Base-by-base conservation (phyloP, 2,113 vertebrate genomes). In the Ondatra zibethicus region DNA sequence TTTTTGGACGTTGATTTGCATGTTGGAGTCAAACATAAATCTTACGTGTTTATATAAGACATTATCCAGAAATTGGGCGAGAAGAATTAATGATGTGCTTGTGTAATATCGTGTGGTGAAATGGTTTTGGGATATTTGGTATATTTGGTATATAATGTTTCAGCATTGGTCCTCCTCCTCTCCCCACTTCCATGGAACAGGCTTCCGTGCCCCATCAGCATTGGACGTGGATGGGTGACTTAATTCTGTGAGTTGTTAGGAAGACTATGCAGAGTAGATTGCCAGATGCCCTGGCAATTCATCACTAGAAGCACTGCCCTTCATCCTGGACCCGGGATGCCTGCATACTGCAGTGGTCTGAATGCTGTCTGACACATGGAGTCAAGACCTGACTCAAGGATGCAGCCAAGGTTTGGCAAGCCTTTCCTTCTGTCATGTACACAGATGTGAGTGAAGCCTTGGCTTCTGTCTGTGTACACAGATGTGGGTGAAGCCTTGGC, bases 61-160 rank as follows among this genome's bases (percentile, higher is more conserved):
- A 78, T 82, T 70, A 78, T 11, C 17, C 21, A 52, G 52, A 91
- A 78, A 61, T 5, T 5, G 75, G 77, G 39, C 12, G 90, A 88
- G 61, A 95, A 87, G 76, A 88, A 77, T 82, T 72, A 94, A 82
- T 36, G 25, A 78, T 42, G 45, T 65, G 16, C 42, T 89, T 70
- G 31, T 27, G 6, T 63, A 45, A 52, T 55, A 52, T 63, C 45
- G 9, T 63, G 5, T 63, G 78, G 47, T 33, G 31, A 89, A 93
- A 92, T 36, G 0, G 55, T 33, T 95, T 87, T 33, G 73, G 61
- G 73, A 17, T 77, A 36, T 82, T 87, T n/a, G n/a, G n/a, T n/a
- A n/a, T n/a, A n/a, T 95, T 87, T 33, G 73, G 61, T 66, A 17
- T 77, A 36, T 82, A 82, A 50, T 87, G 68, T 58, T 72, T 55